These are phyloP conservation scores for Diaprepes abbreviatus DNA, from an alignment of 2,888 invertebrate species.

Conservation along the genomic window DNA sequence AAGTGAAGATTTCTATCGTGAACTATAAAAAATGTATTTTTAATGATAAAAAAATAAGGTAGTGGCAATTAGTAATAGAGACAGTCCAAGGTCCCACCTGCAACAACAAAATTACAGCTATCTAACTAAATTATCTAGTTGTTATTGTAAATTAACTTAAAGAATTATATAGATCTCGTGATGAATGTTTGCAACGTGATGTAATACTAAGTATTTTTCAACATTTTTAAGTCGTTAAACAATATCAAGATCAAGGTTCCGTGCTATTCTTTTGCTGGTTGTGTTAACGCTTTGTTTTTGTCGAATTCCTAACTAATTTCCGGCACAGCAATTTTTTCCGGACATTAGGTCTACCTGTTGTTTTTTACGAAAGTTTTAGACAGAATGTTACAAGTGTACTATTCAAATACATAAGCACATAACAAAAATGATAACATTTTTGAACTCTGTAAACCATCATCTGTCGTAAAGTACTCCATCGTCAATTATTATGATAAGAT, in stretches of 20 bases:
- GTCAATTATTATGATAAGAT: too few relatives aligned
- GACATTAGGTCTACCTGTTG: too few relatives aligned
- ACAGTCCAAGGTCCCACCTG: conserved; percentile 37
- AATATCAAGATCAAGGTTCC: conserved; percentile 30
- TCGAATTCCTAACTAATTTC: background rate
- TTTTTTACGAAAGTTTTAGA: too few relatives aligned
- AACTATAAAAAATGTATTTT: too few relatives aligned
- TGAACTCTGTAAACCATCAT: too few relatives aligned
- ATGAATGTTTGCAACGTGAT: conserved; percentile 23
- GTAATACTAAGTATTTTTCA: conserved; percentile 4
- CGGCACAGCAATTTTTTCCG: too few relatives aligned
- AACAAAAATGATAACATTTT: too few relatives aligned
- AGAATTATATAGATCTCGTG: conserved; percentile 26
- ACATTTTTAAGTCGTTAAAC: background rate
- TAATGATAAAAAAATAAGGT: too few relatives aligned
- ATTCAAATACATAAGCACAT: too few relatives aligned
- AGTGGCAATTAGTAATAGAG: conserved; percentile 5
- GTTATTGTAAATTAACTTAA: conserved; percentile 16
- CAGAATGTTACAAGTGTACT: too few relatives aligned
- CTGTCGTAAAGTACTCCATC: too few relatives aligned
- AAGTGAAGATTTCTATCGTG: too few relatives aligned
- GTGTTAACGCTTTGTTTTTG: background rate
- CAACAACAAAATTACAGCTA: conserved; percentile 11
- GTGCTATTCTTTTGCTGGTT: background rate
- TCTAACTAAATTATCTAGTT: conserved; percentile 16